These are phyloP conservation scores for Anaspis maculata DNA, from an alignment of 2,888 invertebrate species.

Conservation along the genomic window DNA sequence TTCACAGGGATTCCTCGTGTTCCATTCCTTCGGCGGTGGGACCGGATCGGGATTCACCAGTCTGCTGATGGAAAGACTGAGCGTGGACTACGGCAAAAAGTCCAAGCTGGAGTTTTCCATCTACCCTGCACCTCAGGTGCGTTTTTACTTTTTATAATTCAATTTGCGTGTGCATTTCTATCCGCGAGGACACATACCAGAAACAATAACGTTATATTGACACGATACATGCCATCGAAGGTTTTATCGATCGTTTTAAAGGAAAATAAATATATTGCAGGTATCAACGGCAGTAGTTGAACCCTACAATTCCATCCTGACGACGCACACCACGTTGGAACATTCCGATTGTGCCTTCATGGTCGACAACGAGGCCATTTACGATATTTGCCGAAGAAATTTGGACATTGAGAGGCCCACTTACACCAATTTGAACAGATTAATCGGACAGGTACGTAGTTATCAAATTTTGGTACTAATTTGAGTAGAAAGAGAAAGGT, in stretches of 20 bases:
- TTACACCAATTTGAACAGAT: conserved; percentile 45
- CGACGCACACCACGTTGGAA: conserved; percentile 82
- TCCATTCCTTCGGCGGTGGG: conserved; percentile 87
- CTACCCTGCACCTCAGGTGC: conserved; percentile 88
- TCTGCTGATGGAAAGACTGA: conserved; percentile 83
- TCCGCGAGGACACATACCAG: too few relatives aligned
- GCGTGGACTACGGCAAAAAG: conserved; percentile 89
- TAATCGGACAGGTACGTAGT: conserved; percentile 10
- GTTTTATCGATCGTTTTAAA: too few relatives aligned
- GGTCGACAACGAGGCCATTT: conserved; percentile 87
- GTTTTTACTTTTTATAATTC: conserved; percentile 12
- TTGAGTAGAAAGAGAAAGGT: too few relatives aligned
- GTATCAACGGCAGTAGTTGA: conserved; percentile 75
- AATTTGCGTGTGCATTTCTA: too few relatives aligned
- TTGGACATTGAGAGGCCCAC: conserved; percentile 78
- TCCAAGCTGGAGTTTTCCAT: conserved; percentile 90
- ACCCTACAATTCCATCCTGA: conserved; percentile 89
- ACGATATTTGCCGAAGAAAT: conserved; percentile 81
- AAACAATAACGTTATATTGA: too few relatives aligned
- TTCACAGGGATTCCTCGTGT: conserved; percentile 74
- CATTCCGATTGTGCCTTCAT: conserved; percentile 87
- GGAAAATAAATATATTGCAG: conserved; percentile 38
- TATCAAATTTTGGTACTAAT: too few relatives aligned
- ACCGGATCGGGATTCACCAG: conserved; percentile 92
- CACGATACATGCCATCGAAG: too few relatives aligned